Base-by-base conservation (phyloP, 2,888 invertebrate genomes). In the Torymus auratus region DNA sequence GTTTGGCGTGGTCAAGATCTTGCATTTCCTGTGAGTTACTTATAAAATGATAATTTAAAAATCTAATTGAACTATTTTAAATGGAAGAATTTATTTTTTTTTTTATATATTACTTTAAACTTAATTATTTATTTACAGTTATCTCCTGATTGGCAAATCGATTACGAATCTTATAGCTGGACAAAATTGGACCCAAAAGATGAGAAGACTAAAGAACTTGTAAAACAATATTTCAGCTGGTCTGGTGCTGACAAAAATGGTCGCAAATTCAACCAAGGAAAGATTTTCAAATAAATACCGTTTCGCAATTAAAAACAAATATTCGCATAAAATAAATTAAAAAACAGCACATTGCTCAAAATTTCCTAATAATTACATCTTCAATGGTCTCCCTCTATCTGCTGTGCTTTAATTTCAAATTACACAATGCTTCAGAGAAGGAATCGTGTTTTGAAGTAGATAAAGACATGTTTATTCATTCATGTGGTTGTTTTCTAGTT, bases 81-180 rank as follows among this genome's bases (percentile, higher is more conserved):
- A 41, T 17, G 3, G 5, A 28, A 23, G 14, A 64, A 75, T 13
- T 60, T n/a, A n/a, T n/a, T 64, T 17, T 64, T 65, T 71, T 52
- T 17, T 14, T 60, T 67, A 61, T 58, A 62, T 7, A 50, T 72
- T n/a, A 52, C 61, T 58, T 41, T 10, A 62, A 28, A 62, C 4
- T 10, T 64, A 56, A 56, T 75, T 50, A 53, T 58, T 68, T 72
- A 86, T 83, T 91, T 92, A 89, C 91, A 96, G 93, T 93, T 98
- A 84, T 94, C 94, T 83, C 95, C 96, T 52, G 98, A 99, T 92
- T 98, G 98, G 97, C 96, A 97, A 92, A 94, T 98, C 72, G 99
- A 99, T 92, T 99, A 98, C 90, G 99, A 99, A 92, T 96, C 96
- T 11, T 99, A 99, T 91, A 93, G 93, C 75, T 99, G 99, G 99